Evolutionary conservation across 2,113 vertebrate genomes (phyloP).

Genomic region (Colaptes auratus): DNA sequence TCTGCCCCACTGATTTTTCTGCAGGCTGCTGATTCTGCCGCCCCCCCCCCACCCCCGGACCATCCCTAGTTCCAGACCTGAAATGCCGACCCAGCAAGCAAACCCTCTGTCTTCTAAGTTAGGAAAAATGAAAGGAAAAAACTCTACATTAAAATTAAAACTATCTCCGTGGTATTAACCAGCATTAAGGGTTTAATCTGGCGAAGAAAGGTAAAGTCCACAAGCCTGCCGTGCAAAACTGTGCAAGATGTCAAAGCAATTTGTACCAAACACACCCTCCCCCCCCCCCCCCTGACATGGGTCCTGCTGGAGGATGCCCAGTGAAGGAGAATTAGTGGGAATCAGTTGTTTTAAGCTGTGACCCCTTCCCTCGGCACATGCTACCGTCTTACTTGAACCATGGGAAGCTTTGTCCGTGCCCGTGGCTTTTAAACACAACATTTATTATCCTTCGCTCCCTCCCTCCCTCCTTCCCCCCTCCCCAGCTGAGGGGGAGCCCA

Average conservation of each 20-base stretch:
- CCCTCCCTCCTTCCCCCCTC: neutral
- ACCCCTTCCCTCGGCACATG: constrained; percentile 74
- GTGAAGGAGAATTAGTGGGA: neutral
- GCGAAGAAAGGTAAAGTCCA: neutral
- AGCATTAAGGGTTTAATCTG: neutral
- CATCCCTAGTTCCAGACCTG: neutral
- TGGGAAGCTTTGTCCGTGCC: constrained; percentile 54
- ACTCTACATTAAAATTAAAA: neutral
- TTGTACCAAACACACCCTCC: neutral
- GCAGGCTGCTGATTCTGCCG: neutral
- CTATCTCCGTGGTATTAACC: rapidly evolving
- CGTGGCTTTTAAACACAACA: constrained; percentile 68
- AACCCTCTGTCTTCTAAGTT: neutral
- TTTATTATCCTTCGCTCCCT: constrained; percentile 60
- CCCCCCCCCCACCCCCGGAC: too few species aligned
- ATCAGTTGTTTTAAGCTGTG: constrained; percentile 54
- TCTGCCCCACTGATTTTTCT: neutral
- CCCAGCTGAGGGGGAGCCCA: constrained; percentile 46
- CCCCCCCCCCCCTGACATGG: neutral
- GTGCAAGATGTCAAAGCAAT: neutral
- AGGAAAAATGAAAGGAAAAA: rapidly evolving
- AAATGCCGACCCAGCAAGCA: neutral
- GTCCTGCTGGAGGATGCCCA: neutral
- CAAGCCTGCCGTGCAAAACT: neutral
- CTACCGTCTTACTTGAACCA: constrained; percentile 72